phyloP scores from a whole-genome alignment of 2,888 invertebrate genomes.

The Tipula unca region DNA sequence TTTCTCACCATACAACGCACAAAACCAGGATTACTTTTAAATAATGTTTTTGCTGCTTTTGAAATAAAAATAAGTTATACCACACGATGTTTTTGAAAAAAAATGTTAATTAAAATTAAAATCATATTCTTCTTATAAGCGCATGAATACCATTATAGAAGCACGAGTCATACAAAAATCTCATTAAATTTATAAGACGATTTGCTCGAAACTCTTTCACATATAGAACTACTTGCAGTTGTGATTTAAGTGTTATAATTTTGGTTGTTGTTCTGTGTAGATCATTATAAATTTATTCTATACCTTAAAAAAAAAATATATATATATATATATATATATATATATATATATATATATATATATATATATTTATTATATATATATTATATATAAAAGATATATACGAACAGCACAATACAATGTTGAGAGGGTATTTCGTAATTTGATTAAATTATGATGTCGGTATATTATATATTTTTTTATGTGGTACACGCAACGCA shows the following conservation, averaged over 20 bases:
- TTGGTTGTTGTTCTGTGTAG: background rate
- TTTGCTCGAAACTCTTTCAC: background rate
- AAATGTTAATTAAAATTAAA: background rate
- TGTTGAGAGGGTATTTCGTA: too few relatives aligned
- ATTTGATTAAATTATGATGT: background rate
- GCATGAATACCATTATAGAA: background rate
- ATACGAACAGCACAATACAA: background rate
- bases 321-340: too few relatives aligned
- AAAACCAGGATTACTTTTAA: background rate
- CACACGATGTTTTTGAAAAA: too few relatives aligned
- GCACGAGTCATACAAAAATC: background rate
- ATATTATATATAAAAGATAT: too few relatives aligned
- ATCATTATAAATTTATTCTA: background rate
- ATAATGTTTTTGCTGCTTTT: background rate
- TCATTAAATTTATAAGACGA: background rate
- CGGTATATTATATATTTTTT: background rate
- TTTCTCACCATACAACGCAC: background rate
- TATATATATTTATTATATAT: too few relatives aligned
- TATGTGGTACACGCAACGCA: too few relatives aligned
- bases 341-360: too few relatives aligned
- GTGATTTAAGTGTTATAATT: background rate
- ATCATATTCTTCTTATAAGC: background rate
- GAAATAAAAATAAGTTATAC: background rate
- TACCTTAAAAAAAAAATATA: background rate
- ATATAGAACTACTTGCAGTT: background rate